A percentile compares a stretch with the other conserved stretches of the same genome.
Conservation (phyloP, 1,140 invertebrate genomes). For the Dysdera silvatica region DNA sequence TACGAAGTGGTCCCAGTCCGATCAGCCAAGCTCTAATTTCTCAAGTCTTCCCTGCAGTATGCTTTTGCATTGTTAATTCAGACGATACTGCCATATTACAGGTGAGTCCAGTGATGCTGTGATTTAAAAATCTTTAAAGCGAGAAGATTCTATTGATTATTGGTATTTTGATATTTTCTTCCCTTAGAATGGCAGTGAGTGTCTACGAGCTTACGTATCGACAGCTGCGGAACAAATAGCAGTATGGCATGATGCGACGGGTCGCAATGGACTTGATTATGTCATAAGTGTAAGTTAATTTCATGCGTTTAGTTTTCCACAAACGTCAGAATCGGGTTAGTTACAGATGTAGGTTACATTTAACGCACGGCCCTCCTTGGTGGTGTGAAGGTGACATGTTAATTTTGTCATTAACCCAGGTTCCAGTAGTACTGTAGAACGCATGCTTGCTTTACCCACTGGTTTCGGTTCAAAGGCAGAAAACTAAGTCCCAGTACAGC, state of each 20-base stretch:
- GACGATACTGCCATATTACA: conserved; percentile 61
- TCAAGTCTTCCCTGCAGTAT: conserved; percentile 56
- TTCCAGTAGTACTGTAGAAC: too few relatives aligned
- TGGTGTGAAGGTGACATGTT: too few relatives aligned
- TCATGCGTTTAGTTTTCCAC: too few relatives aligned
- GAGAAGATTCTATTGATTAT: background rate
- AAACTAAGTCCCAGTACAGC: too few relatives aligned
- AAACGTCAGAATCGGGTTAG: too few relatives aligned
- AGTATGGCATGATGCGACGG: conserved; percentile 44
- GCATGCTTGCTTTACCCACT: too few relatives aligned
- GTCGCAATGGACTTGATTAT: conserved; percentile 36
- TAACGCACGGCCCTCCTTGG: too few relatives aligned
- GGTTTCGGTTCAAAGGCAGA: too few relatives aligned
- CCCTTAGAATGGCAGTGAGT: conserved; percentile 61
- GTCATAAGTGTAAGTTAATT: conserved; percentile 33
- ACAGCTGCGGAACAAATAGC: conserved; percentile 59
- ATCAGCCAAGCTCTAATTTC: conserved; percentile 52
- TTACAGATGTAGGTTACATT: too few relatives aligned
- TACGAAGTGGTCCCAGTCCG: conserved; percentile 54
- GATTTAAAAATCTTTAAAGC: background rate
- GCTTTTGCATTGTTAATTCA: conserved; percentile 54
- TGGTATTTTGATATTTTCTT: background rate
- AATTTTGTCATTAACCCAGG: too few relatives aligned
- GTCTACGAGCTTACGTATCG: conserved; percentile 60
- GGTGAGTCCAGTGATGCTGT: conserved; percentile 33